Conservation (phyloP, 2,888 invertebrate species). For the Macroteleia sp. region DNA sequence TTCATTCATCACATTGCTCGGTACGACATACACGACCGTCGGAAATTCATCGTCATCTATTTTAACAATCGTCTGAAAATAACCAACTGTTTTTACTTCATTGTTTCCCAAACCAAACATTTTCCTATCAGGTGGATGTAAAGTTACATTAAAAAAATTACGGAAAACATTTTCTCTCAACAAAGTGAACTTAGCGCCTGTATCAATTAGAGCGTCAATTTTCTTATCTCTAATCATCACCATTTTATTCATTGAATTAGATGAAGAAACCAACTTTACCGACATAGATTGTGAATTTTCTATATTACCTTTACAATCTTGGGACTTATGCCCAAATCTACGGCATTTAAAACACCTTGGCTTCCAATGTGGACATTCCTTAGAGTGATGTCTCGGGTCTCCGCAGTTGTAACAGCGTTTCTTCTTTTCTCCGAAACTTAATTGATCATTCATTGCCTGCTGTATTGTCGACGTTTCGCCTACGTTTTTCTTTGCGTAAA, state of each 20-base stretch:
- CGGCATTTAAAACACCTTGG: constrained; percentile 23
- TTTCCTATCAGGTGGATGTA: no score
- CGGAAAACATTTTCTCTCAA: no score
- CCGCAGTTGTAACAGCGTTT: not conserved
- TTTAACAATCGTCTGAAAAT: constrained; percentile 12
- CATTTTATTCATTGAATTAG: no score
- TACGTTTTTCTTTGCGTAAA: no score
- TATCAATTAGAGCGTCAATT: no score
- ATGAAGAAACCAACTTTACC: no score
- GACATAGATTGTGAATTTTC: no score
- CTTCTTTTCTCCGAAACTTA: not conserved
- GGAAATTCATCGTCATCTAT: constrained; percentile 23
- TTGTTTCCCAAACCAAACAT: not conserved
- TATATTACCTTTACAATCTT: constrained; percentile 17
- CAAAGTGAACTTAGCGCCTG: no score
- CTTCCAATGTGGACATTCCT: not conserved
- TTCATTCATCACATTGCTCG: constrained; percentile 8
- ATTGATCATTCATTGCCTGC: no score
- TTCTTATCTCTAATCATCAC: no score
- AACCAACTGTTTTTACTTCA: constrained; percentile 6
- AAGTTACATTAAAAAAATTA: no score
- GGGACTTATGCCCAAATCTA: not conserved
- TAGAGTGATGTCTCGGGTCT: not conserved
- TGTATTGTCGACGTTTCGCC: no score
- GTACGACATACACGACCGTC: constrained; percentile 22